phyloP scores from a whole-genome alignment of 2,113 vertebrate species.

The Channa maculata region DNA sequence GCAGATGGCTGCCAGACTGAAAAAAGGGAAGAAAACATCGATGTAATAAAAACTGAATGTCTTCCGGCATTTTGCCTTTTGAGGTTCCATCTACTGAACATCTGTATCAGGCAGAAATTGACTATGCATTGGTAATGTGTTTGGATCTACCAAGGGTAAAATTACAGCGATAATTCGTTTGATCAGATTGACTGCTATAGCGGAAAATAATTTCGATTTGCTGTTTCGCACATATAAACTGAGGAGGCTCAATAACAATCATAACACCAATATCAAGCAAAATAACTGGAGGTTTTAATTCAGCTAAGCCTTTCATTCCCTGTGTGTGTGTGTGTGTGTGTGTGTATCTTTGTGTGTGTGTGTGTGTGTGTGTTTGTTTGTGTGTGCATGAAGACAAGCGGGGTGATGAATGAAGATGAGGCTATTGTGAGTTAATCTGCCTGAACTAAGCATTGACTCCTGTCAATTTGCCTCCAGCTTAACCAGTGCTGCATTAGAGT shows the following conservation, averaged over 20 bases:
- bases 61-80: constrained; percentile 9
- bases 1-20: too few species aligned
- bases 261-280: neutral
- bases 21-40: too few species aligned
- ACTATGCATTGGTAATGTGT: constrained; percentile 3
- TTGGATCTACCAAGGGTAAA: constrained; percentile 37
- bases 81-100: constrained; percentile 3
- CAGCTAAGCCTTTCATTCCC: neutral
- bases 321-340: neutral
- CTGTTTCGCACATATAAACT: constrained; percentile 4
- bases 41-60: neutral
- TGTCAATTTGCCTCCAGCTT: constrained; percentile 41
- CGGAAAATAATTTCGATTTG: constrained; percentile 2
- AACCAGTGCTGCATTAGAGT: constrained; percentile 19
- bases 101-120: constrained; percentile 30
- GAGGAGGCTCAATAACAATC: constrained; percentile 18
- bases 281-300: constrained; percentile 35
- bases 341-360: neutral
- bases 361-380: neutral
- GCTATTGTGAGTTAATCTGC: constrained; percentile 55
- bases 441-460: constrained; percentile 36
- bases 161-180: constrained; percentile 20
- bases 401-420: constrained; percentile 65
- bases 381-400: constrained; percentile 1
- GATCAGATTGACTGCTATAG: neutral